phyloP scores from a whole-genome alignment of 2,888 invertebrate genomes.

The Nemotelus pantherinus region DNA sequence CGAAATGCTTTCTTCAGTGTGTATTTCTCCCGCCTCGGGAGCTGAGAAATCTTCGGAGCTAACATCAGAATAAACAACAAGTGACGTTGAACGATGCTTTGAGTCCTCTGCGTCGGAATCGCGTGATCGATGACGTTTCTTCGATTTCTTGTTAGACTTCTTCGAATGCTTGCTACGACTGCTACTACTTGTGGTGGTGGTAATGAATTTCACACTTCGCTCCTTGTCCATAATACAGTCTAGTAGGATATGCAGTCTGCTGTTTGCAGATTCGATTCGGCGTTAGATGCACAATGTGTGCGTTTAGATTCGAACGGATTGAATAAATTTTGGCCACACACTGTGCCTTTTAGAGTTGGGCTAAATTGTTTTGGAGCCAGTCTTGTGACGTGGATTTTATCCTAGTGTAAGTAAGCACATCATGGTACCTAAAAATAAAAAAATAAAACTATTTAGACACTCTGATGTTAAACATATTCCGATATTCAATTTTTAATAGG shows the following conservation, averaged over 20 bases:
- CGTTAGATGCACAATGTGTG: too few species aligned
- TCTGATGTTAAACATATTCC: too few species aligned
- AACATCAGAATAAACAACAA: conserved; percentile 86
- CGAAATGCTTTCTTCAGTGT: conserved; percentile 74
- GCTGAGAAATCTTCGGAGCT: conserved; percentile 91
- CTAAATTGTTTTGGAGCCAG: too few species aligned
- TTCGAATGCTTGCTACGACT: conserved; percentile 52
- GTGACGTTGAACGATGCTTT: conserved; percentile 45
- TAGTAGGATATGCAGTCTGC: conserved; percentile 14
- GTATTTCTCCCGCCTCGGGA: conserved; percentile 90
- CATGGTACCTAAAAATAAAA: too few species aligned
- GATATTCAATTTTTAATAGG: too few species aligned
- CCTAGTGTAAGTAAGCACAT: too few species aligned
- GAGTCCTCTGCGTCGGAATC: conserved; percentile 46
- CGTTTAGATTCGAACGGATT: too few species aligned
- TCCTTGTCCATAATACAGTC: conserved; percentile 51
- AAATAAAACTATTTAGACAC: too few species aligned
- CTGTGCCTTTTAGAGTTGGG: too few species aligned
- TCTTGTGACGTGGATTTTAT: too few species aligned
- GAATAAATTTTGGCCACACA: too few species aligned
- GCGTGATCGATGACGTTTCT: conserved; percentile 50
- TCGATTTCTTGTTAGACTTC: conserved; percentile 52
- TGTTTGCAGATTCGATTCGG: not conserved
- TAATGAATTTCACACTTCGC: conserved; percentile 46
- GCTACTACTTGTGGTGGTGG: conserved; percentile 47